A percentile compares a stretch with the other conserved stretches of the same genome.
Conservation (phyloP, 2,888 invertebrate species). For the Cyclophora punctaria region DNA sequence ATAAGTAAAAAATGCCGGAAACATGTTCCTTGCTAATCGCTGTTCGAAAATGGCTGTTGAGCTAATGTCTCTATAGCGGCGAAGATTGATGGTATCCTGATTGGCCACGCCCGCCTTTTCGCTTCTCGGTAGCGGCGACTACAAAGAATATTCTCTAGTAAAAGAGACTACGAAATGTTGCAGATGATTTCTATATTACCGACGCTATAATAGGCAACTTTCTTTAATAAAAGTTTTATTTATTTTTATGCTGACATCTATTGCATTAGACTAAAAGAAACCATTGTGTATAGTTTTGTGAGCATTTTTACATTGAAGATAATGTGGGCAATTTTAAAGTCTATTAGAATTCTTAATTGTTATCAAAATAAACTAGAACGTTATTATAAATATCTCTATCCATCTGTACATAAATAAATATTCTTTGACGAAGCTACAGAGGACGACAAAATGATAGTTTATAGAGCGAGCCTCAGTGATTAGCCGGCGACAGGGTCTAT, state of each 20-base stretch:
- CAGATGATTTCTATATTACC: too few relatives aligned
- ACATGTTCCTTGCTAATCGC: slow-evolving; percentile 48
- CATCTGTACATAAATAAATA: slow-evolving; percentile 5
- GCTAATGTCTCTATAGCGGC: slow-evolving; percentile 54
- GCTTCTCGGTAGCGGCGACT: slow-evolving; percentile 51
- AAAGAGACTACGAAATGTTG: too few relatives aligned
- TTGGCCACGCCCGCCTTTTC: slow-evolving; percentile 47
- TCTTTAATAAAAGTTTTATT: too few relatives aligned
- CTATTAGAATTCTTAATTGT: too few relatives aligned
- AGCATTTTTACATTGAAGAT: too few relatives aligned
- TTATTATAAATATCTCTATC: not conserved
- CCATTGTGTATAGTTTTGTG: too few relatives aligned
- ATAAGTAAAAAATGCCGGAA: slow-evolving; percentile 42
- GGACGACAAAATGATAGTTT: slow-evolving; percentile 25
- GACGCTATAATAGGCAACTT: too few relatives aligned
- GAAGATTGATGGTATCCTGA: slow-evolving; percentile 54
- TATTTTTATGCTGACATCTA: too few relatives aligned
- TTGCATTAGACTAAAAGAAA: too few relatives aligned
- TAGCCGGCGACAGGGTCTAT: slow-evolving; percentile 49
- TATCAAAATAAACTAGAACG: too few relatives aligned
- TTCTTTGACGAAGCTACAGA: slow-evolving; percentile 17
- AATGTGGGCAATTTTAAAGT: too few relatives aligned
- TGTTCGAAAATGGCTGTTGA: slow-evolving; percentile 34
- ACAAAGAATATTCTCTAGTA: slow-evolving; percentile 26
- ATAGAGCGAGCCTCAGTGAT: slow-evolving; percentile 31